Conservation (phyloP, 2,888 invertebrate genomes). For the Harmothoe impar region DNA sequence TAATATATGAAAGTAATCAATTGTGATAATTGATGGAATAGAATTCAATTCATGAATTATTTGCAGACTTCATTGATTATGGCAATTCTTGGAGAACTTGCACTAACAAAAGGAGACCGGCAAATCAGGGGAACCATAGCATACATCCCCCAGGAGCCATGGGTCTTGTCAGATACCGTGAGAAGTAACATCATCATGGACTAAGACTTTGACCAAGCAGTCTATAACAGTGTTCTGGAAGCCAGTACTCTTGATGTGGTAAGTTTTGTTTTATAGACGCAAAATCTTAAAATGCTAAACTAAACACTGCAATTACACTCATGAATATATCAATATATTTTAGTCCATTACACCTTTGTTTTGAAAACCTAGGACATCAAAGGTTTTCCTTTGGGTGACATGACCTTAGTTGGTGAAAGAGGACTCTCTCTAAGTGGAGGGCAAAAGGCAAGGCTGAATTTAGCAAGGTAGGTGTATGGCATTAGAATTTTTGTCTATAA, state of each 20-base stretch:
- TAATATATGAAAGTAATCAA: background rate
- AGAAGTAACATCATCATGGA: background rate
- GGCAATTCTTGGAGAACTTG: conserved; percentile 1
- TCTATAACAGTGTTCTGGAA: background rate
- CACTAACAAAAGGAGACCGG: background rate
- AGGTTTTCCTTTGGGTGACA: conserved; percentile 92
- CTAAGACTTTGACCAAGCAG: background rate
- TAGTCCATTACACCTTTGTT: no score
- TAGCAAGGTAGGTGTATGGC: conserved; percentile 81
- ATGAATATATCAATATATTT: background rate
- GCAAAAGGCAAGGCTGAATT: conserved; percentile 92
- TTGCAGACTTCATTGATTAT: background rate
- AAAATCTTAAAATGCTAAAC: background rate
- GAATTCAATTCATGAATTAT: background rate
- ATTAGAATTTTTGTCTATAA: background rate
- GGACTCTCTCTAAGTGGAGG: conserved; percentile 93
- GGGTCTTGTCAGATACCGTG: background rate
- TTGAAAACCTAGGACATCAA: conserved; percentile 86
- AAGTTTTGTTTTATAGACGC: background rate
- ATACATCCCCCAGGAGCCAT: background rate
- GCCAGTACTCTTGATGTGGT: background rate
- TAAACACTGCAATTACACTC: background rate
- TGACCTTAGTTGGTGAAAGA: conserved; percentile 93
- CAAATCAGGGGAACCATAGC: background rate
- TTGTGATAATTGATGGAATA: no score